Evolutionary conservation across 1,140 invertebrate genomes (phyloP).

Genomic region (Radopholus similis): DNA sequence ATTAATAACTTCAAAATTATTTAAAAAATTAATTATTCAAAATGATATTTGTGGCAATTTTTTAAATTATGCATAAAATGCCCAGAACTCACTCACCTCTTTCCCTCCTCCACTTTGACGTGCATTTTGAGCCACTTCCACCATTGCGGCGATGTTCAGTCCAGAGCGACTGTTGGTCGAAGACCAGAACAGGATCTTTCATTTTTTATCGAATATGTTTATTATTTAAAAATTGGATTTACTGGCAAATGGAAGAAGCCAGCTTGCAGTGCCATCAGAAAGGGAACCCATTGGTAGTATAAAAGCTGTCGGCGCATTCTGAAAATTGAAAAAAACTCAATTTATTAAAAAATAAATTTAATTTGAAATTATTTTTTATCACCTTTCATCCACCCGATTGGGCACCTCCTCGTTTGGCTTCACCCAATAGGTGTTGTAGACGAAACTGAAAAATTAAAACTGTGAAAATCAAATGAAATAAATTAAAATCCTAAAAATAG

Average conservation of each 20-base stretch:
- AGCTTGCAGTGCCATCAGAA: constrained; percentile 63
- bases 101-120: neutral
- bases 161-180: constrained; percentile 42
- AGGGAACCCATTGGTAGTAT: constrained; percentile 64
- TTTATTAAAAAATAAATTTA: constrained; percentile 6
- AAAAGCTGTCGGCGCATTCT: constrained; percentile 42
- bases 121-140: constrained; percentile 21
- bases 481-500: neutral
- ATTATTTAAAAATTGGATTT: neutral
- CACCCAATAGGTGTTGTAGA: constrained; percentile 60
- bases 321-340: neutral
- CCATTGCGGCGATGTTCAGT: constrained; percentile 46
- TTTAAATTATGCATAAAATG: too few species aligned
- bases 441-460: too few species aligned
- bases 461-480: constrained; percentile 4
- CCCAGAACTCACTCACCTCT: neutral
- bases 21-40: too few species aligned
- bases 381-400: constrained; percentile 32
- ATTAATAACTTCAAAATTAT: neutral
- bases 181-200: constrained; percentile 61
- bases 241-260: constrained; percentile 65
- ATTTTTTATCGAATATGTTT: neutral
- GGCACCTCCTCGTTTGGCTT: constrained; percentile 47
- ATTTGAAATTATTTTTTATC: too few species aligned
- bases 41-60: too few species aligned